These are phyloP conservation scores for Pachyseris speciosa DNA, from an alignment of 64 coral and sea anemone species.

Conservation along the genomic window DNA sequence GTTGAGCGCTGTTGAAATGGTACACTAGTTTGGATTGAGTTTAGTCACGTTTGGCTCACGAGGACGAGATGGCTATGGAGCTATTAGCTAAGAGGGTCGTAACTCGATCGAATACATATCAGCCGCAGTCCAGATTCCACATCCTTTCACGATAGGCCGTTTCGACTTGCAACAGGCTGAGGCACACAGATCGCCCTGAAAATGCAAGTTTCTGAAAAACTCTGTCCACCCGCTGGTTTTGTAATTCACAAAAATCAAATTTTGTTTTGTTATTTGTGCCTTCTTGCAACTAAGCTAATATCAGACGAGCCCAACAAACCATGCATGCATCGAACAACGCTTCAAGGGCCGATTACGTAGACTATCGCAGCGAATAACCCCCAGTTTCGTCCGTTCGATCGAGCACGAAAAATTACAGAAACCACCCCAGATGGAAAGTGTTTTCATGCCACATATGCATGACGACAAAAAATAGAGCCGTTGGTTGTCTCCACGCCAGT, in stretches of 20 bases:
- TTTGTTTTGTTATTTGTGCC: slow-evolving; percentile 26
- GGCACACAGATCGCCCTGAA: slow-evolving; percentile 18
- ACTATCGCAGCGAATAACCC: neutral
- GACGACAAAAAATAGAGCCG: slow-evolving; percentile 3
- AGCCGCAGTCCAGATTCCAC: slow-evolving; percentile 45
- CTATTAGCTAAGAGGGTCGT: neutral
- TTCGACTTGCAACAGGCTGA: slow-evolving; percentile 19
- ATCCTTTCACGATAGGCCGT: neutral
- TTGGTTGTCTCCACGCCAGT: neutral
- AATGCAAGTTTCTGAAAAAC: slow-evolving; percentile 8
- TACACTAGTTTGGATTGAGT: neutral
- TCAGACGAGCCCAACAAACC: slow-evolving; percentile 24
- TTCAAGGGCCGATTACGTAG: slow-evolving; percentile 20
- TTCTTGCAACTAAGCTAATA: slow-evolving; percentile 33
- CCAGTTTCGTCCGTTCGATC: neutral
- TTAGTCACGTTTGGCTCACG: slow-evolving; percentile 41
- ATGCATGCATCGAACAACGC: slow-evolving; percentile 2
- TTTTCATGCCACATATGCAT: neutral
- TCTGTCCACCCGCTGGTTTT: neutral
- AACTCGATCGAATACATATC: slow-evolving; percentile 41
- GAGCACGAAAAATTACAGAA: slow-evolving; percentile 23
- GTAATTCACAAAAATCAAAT: slow-evolving; percentile 17
- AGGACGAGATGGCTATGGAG: neutral
- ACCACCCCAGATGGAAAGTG: neutral
- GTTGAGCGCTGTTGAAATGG: neutral